Evolutionary conservation across 2,888 invertebrate species (phyloP).

Genomic region (Eristalis tenax): DNA sequence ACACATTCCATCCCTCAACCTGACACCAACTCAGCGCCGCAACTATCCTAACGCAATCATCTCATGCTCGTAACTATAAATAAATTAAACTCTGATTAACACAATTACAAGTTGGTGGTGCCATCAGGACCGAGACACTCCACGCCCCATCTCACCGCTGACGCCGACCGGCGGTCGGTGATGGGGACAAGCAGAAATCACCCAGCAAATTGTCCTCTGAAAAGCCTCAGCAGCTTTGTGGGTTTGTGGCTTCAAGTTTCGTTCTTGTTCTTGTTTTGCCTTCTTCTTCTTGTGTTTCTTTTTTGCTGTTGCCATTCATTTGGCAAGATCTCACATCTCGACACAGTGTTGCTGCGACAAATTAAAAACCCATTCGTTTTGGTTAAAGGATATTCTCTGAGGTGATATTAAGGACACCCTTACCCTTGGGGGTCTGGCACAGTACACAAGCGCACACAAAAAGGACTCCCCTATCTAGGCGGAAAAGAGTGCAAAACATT

Average conservation of each 20-base stretch:
- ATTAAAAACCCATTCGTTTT: conserved; percentile 81
- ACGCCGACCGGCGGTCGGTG: neutral
- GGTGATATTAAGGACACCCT: conserved; percentile 74
- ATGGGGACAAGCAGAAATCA: conserved; percentile 11
- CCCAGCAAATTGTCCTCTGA: neutral
- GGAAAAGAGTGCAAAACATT: conserved; percentile 9
- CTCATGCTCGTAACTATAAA: conserved; percentile 25
- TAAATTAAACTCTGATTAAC: conserved; percentile 55
- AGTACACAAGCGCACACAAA: conserved; percentile 6
- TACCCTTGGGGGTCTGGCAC: conserved; percentile 20
- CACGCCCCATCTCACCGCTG: neutral
- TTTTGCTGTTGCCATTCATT: conserved; percentile 1
- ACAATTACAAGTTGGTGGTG: conserved; percentile 50
- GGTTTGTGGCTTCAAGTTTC: conserved; percentile 19
- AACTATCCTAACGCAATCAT: conserved; percentile 48
- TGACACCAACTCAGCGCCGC: conserved; percentile 5
- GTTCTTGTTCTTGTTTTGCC: neutral
- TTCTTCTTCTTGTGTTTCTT: neutral
- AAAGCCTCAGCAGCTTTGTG: conserved; percentile 26
- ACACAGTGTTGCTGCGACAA: conserved; percentile 75
- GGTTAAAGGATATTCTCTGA: conserved; percentile 77
- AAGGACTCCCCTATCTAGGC: conserved; percentile 19
- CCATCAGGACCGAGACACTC: conserved; percentile 14
- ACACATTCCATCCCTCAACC: neutral
- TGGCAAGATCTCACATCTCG: conserved; percentile 45